These are phyloP conservation scores for Aspiorhynchus laticeps DNA, from an alignment of 2,113 vertebrate species.

Conservation along the genomic window DNA sequence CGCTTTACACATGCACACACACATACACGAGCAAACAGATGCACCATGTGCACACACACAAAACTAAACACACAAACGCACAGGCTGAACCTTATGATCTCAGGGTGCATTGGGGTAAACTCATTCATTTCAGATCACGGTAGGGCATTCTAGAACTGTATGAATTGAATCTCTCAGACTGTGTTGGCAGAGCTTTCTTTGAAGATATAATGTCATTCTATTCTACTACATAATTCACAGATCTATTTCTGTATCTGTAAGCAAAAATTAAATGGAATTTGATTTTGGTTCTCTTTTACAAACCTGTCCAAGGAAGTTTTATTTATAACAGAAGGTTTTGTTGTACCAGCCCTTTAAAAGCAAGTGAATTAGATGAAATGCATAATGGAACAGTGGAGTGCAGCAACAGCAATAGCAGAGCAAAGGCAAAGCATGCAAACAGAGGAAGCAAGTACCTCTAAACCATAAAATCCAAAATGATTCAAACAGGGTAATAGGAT, in stretches of 20 bases:
- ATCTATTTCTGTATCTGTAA: neutral
- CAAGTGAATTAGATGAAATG: neutral
- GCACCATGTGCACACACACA: constrained; percentile 17
- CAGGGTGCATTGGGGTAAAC: neutral
- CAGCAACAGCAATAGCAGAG: neutral
- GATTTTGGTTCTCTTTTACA: neutral
- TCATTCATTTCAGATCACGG: neutral
- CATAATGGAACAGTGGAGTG: neutral
- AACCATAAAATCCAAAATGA: neutral
- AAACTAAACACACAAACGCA: neutral
- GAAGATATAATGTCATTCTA: neutral
- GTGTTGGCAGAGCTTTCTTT: neutral
- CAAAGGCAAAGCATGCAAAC: neutral
- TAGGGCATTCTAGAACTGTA: neutral
- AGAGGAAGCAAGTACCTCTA: neutral
- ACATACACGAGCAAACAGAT: neutral
- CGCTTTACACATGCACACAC: constrained; percentile 37
- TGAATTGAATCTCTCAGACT: neutral
- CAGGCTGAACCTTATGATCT: neutral
- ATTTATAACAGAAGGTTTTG: neutral
- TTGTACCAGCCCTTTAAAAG: neutral
- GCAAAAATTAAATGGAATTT: neutral
- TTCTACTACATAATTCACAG: neutral
- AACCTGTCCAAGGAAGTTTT: neutral
- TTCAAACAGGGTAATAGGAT: neutral